Evolutionary conservation across 2,113 vertebrate species (phyloP).

Genomic region (Physeter macrocephalus): DNA sequence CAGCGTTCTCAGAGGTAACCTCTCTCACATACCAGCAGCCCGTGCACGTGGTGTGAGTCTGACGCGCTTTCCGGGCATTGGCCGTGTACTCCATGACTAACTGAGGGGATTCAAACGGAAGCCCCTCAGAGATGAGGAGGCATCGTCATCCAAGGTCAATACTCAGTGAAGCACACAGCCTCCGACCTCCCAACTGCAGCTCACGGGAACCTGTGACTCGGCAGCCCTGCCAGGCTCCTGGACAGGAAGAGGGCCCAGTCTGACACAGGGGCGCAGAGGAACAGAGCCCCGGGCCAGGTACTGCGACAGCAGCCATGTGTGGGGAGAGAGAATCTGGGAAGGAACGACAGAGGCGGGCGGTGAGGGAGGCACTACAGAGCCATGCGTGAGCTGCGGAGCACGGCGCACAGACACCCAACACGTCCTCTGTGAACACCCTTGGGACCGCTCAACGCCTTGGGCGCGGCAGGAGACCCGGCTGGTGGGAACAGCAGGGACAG

Average conservation of each 20-base stretch:
- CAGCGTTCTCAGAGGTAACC: not conserved
- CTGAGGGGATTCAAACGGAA: not conserved
- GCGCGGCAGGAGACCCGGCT: not conserved
- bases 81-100: not conserved
- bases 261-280: not conserved
- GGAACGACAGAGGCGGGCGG: not conserved
- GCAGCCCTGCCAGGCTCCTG: not conserved
- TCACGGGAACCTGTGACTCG: rapidly evolving
- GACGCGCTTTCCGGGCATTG: no score
- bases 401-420: not conserved
- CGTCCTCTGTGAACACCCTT: not conserved
- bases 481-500: not conserved
- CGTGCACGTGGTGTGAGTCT: rapidly evolving
- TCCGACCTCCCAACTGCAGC: not conserved
- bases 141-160: not conserved
- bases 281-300: not conserved
- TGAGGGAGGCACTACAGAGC: not conserved
- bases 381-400: rapidly evolving
- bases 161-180: not conserved
- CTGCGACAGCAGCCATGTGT: not conserved
- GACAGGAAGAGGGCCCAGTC: not conserved
- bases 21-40: rapidly evolving
- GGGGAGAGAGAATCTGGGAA: not conserved
- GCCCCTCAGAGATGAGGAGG: not conserved
- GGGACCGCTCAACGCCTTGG: rapidly evolving